Percentiles rank a stretch among this genome's conserved stretches.
Evolutionary conservation across 2,797 vertebrate genomes (phyloP).

Genomic region (Urophycis tenuis): DNA sequence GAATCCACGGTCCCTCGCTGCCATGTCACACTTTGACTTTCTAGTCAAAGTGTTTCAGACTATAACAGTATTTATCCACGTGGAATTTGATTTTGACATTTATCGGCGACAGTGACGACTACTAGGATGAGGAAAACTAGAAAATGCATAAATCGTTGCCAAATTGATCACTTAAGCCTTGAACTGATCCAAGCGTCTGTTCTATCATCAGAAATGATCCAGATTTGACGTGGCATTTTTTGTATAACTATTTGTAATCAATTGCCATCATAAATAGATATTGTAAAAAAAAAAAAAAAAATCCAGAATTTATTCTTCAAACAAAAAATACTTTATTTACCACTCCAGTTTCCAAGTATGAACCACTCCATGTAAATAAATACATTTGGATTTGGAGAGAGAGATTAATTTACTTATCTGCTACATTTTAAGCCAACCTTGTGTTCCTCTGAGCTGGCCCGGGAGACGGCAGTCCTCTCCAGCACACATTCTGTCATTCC

Average conservation of each 20-base stretch:
- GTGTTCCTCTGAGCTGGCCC: background rate
- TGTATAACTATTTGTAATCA: background rate
- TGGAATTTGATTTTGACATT: background rate
- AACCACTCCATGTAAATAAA: background rate
- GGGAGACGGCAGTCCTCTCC: background rate
- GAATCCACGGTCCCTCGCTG: constrained; percentile 15
- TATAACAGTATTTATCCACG: background rate
- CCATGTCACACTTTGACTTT: constrained; percentile 29
- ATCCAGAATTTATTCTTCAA: background rate
- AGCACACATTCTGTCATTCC: background rate
- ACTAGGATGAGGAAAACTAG: background rate
- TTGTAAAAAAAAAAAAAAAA: too few relatives aligned
- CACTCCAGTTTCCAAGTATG: too few relatives aligned
- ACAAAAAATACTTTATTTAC: background rate
- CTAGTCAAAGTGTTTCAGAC: background rate
- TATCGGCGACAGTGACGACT: background rate
- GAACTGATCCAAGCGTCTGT: background rate
- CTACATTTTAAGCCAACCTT: background rate
- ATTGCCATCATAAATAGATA: background rate
- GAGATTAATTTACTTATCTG: background rate
- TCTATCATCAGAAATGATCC: background rate
- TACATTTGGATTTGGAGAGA: background rate
- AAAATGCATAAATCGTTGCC: background rate
- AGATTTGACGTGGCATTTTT: background rate
- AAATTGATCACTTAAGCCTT: background rate